phyloP scores from a whole-genome alignment of 2,113 vertebrate genomes.

The Athene cunicularia region DNA sequence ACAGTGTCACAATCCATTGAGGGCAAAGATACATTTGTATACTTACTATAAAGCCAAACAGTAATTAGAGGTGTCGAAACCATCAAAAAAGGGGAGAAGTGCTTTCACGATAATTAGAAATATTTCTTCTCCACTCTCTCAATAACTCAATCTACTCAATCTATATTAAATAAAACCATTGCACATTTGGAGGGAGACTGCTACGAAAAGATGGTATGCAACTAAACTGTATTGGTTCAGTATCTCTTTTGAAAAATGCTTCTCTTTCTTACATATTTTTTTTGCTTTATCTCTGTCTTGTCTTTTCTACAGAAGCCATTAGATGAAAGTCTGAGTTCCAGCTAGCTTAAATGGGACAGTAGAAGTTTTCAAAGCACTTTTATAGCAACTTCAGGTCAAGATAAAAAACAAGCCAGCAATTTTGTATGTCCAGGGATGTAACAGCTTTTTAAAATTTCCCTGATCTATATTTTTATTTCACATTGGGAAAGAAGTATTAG shows the following conservation, averaged over 20 bases:
- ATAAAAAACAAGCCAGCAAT: not conserved
- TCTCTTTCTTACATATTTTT: not conserved
- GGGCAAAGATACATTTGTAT: not conserved
- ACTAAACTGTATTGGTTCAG: not conserved
- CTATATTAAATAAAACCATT: not conserved
- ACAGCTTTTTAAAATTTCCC: not conserved
- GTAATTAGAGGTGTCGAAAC: not conserved
- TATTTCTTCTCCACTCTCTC: not conserved
- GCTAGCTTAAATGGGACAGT: not conserved
- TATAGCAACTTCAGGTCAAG: not conserved
- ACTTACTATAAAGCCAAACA: not conserved
- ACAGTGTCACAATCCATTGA: not conserved
- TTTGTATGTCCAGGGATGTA: not conserved
- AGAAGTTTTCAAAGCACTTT: slow-evolving; percentile 6
- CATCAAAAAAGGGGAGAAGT: not conserved
- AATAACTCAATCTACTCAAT: not conserved
- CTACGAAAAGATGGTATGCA: not conserved
- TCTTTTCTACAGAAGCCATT: not conserved
- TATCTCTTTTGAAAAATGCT: not conserved
- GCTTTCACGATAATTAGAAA: not conserved
- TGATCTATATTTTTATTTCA: not conserved
- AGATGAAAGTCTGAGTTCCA: not conserved
- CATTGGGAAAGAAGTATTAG: not conserved
- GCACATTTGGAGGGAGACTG: not conserved
- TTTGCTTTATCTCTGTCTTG: not conserved